These are phyloP conservation scores for Setipinna tenuifilis DNA, from an alignment of 2,797 vertebrate genomes.

Conservation along the genomic window DNA sequence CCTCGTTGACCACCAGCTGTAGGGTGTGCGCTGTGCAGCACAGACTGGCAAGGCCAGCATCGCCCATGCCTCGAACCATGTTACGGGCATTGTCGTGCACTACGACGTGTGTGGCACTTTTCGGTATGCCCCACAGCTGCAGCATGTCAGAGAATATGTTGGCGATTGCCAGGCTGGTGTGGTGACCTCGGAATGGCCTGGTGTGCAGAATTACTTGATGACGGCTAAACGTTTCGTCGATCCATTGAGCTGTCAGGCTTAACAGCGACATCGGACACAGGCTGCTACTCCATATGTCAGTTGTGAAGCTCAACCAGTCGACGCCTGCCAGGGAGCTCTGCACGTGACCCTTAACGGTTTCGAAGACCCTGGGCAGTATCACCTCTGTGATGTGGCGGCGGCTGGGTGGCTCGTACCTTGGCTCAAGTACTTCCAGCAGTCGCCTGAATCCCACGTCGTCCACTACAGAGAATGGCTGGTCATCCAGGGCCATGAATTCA, in stretches of 20 bases:
- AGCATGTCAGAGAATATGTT: slow-evolving; percentile 38
- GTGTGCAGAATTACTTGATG: slow-evolving; percentile 13
- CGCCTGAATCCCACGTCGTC: neutral
- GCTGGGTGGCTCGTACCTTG: slow-evolving; percentile 30
- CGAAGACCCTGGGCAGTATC: neutral
- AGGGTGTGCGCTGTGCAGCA: slow-evolving; percentile 8
- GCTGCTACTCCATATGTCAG: slow-evolving; percentile 38
- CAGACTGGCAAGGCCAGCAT: no score
- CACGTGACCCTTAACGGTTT: slow-evolving; percentile 32
- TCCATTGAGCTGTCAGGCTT: slow-evolving; percentile 44
- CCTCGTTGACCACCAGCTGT: no score
- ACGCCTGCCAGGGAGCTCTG: neutral
- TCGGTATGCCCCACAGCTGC: slow-evolving; percentile 27
- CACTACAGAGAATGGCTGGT: slow-evolving; percentile 31
- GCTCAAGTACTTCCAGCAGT: slow-evolving; percentile 18
- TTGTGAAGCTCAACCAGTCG: slow-evolving; percentile 35
- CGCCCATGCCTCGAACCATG: slow-evolving; percentile 40
- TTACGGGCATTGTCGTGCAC: slow-evolving; percentile 37
- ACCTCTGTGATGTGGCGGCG: slow-evolving; percentile 26
- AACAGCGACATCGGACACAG: slow-evolving; percentile 35
- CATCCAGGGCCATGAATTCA: no score
- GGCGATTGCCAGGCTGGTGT: slow-evolving; percentile 37
- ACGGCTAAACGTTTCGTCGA: slow-evolving; percentile 30
- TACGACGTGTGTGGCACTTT: slow-evolving; percentile 38
- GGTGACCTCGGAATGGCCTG: slow-evolving; percentile 29